Evolutionary conservation across 2,888 invertebrate species (phyloP).

Genomic region (Nineta flava): DNA sequence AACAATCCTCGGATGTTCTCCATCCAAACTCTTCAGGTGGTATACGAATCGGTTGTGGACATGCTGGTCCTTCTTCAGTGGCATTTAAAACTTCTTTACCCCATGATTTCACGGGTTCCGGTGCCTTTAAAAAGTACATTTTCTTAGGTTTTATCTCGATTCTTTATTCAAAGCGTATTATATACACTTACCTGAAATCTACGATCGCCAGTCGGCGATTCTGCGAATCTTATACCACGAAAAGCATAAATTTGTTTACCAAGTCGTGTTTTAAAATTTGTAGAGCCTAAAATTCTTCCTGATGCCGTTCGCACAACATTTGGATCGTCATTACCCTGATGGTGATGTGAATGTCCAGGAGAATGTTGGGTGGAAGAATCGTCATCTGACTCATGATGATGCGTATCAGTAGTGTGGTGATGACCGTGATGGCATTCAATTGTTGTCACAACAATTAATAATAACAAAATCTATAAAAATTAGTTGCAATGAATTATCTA

Average conservation of each 20-base stretch:
- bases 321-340: background rate
- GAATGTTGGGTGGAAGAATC: too few relatives aligned
- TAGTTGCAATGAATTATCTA: too few relatives aligned
- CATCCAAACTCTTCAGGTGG: conserved; percentile 10
- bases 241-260: conserved; percentile 6
- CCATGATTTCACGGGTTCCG: conserved; percentile 22
- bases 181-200: too few relatives aligned
- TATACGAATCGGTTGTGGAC: conserved; percentile 22
- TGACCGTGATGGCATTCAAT: too few relatives aligned
- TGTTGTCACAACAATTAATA: too few relatives aligned
- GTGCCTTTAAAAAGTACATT: conserved; percentile 17
- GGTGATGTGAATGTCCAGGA: too few relatives aligned
- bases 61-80: conserved; percentile 22
- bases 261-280: conserved; percentile 2
- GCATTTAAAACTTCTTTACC: conserved; percentile 20
- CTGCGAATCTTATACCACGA: conserved; percentile 17
- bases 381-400: too few relatives aligned
- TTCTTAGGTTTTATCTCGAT: background rate
- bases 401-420: too few relatives aligned
- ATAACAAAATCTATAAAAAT: too few relatives aligned
- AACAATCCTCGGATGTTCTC: conserved; percentile 41
- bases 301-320: background rate
- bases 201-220: conserved; percentile 14
- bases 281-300: background rate
- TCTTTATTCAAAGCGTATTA: too few relatives aligned